phyloP scores from a whole-genome alignment of 2,797 vertebrate genomes.

The Pseudomugil gertrudae region DNA sequence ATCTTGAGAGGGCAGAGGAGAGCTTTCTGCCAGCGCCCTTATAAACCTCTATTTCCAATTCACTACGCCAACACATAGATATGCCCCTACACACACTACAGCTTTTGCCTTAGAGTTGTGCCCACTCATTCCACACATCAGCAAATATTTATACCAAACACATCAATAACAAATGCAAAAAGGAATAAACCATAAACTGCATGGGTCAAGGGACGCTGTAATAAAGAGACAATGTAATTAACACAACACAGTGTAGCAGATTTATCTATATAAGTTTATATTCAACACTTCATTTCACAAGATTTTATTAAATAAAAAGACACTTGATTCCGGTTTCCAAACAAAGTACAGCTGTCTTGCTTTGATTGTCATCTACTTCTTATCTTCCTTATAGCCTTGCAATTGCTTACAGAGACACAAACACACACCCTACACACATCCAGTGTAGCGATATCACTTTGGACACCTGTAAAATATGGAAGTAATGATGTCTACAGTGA shows the following conservation, averaged over 20 bases:
- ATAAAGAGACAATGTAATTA: neutral
- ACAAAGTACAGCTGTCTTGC: slow-evolving; percentile 1
- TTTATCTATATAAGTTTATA: neutral
- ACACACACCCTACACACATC: neutral
- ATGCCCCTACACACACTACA: slow-evolving; percentile 13
- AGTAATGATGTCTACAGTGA: slow-evolving; percentile 74
- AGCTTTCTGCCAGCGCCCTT: slow-evolving; percentile 65
- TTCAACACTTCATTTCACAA: neutral
- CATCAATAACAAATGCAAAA: slow-evolving; percentile 16
- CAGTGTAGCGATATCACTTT: slow-evolving; percentile 54
- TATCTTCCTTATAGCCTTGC: slow-evolving; percentile 7
- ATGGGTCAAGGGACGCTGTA: neutral
- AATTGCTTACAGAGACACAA: neutral
- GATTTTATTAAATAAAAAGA: neutral
- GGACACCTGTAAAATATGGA: slow-evolving; percentile 77
- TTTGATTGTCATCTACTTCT: slow-evolving; percentile 21
- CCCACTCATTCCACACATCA: slow-evolving; percentile 26
- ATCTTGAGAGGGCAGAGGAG: slow-evolving; percentile 80
- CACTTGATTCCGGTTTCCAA: slow-evolving; percentile 8
- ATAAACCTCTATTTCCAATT: slow-evolving; percentile 72
- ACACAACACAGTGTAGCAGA: neutral
- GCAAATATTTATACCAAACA: slow-evolving; percentile 18
- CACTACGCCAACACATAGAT: slow-evolving; percentile 44
- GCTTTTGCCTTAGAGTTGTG: slow-evolving; percentile 30
- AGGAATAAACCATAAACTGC: slow-evolving; percentile 6